These are phyloP conservation scores for Andricus grossulariae DNA, from an alignment of 1,140 invertebrate species.

Conservation along the genomic window DNA sequence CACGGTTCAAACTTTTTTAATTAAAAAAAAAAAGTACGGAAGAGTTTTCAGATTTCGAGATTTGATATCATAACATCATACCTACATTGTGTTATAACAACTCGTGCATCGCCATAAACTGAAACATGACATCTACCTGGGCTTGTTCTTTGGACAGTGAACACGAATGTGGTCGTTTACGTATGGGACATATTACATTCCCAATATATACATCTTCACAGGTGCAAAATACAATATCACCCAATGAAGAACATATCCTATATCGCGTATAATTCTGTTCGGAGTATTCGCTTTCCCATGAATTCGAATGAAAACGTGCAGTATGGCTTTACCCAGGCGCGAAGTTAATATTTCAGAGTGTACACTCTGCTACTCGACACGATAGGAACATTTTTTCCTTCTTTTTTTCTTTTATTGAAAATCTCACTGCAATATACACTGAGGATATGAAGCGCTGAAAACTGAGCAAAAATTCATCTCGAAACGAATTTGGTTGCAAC, in stretches of 20 bases:
- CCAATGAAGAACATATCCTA: constrained; percentile 1
- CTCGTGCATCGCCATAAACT: neutral
- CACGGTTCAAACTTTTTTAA: neutral
- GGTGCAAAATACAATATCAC: constrained; percentile 3
- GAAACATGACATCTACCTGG: constrained; percentile 3
- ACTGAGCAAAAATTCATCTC: constrained; percentile 3
- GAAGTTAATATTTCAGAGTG: constrained; percentile 11
- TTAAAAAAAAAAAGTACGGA: neutral
- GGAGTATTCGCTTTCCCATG: neutral
- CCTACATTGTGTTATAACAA: constrained; percentile 4
- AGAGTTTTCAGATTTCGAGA: constrained; percentile 12
- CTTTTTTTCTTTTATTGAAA: constrained; percentile 7
- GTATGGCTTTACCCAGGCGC: neutral
- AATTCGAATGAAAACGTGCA: constrained; percentile 1
- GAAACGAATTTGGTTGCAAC: neutral
- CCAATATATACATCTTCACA: constrained; percentile 19
- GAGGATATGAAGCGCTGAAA: neutral
- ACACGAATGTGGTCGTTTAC: neutral
- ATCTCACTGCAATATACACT: neutral
- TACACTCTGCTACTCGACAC: constrained; percentile 3
- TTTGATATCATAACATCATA: neutral
- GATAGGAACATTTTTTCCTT: neutral
- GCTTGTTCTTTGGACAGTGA: neutral
- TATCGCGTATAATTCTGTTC: neutral
- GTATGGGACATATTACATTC: constrained; percentile 10